Evolutionary conservation across 2,113 vertebrate species (phyloP), one percentile per base, ranked within the genome.

Genomic region (Steatornis caripensis): DNA sequence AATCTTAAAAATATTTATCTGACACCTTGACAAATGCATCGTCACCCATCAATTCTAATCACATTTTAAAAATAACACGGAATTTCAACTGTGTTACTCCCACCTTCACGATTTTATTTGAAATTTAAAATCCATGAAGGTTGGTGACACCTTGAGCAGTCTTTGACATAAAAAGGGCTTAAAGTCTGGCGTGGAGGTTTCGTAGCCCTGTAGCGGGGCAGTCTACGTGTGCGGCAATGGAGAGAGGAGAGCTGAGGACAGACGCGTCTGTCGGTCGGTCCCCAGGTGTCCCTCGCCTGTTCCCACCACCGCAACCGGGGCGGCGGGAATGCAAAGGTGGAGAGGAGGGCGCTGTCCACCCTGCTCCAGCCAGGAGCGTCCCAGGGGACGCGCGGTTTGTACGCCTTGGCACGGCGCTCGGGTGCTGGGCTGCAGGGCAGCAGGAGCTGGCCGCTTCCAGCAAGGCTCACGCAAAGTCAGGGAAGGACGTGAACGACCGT

Each of bases 291-390:
- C 65, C 76, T 22, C 26, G 3, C 4, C 10, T 1, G 45, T 9
- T 32, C 71, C 58, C 72, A n/a, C 15, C n/a, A 0, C 0, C 9
- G 34, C 53, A 68, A 2, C 1, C 4, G n/a, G 41, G 46, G 23
- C 37, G 10, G 10, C 2, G 34, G 43, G 77, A 9, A 55, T 34
- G 54, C 22, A 32, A 9, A 4, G 45, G 10, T 5, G 36, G 17
- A 27, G 20, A 1, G 2, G 45, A 12, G 39, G 75, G 23, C 12
- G 54, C 18, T 87, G 12, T 3, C 51, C 57, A 2, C 4, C n/a
- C 60, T 34, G n/a, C 24, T 54, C 55, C 12, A 3, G 22, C 60
- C 3, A 1, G 54, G 60, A 64, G 22, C 34, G 6, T 18, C 36
- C 53, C 86, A 5, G 39, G n/a, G n/a, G n/a, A n/a, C n/a, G n/a